These are phyloP conservation scores for Pseudorasbora parva DNA, from an alignment of 2,113 vertebrate genomes.

Conservation along the genomic window DNA sequence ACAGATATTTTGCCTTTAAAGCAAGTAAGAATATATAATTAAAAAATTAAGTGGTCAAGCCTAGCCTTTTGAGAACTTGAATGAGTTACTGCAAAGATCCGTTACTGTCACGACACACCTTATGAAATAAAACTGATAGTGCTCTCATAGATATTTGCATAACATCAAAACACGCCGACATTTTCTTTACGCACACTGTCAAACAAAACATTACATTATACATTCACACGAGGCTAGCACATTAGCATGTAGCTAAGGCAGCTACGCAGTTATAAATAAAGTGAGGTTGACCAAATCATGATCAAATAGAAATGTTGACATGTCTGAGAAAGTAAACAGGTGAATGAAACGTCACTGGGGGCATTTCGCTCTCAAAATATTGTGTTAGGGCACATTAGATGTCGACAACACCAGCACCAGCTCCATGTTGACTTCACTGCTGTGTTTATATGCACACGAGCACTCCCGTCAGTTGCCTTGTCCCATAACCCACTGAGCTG, in stretches of 20 bases:
- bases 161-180: background rate
- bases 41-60: background rate
- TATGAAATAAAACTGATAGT: background rate
- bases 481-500: background rate
- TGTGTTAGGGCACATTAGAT: too few relatives aligned
- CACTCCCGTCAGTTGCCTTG: background rate
- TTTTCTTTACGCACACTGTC: background rate
- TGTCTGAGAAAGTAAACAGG: background rate
- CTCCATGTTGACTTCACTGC: constrained; percentile 39
- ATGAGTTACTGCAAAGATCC: background rate
- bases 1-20: background rate
- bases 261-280: constrained; percentile 19
- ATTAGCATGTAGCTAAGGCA: constrained; percentile 21
- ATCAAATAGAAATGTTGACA: background rate
- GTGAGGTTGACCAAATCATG: background rate
- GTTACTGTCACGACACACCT: background rate
- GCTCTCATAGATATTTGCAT: background rate
- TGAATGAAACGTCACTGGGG: background rate
- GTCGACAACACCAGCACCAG: background rate
- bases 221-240: background rate
- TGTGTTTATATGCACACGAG: constrained; percentile 11
- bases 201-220: background rate
- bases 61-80: background rate
- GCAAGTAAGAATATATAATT: background rate
- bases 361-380: background rate